Conservation (phyloP, 2,113 vertebrate species). For the Oryctolagus cuniculus region DNA sequence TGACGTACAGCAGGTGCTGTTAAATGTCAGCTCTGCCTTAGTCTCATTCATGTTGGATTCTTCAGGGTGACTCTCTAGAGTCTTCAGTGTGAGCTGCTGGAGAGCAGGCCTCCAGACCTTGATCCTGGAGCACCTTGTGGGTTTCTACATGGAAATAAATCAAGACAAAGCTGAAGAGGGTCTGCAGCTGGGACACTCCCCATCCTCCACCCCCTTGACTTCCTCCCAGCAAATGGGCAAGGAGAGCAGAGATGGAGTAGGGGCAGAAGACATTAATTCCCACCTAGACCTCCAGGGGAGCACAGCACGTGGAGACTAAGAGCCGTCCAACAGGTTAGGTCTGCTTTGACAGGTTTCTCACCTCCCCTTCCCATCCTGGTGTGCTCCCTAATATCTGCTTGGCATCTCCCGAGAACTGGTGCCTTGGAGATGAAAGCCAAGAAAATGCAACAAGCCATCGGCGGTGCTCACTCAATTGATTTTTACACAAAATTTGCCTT, state of each 20-base stretch:
- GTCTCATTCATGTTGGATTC: neutral
- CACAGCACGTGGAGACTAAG: neutral
- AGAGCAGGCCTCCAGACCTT: neutral
- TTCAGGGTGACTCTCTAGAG: neutral
- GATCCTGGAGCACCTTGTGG: neutral
- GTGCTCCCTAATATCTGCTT: constrained; percentile 79
- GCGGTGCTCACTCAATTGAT: constrained; percentile 88
- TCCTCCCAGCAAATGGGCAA: neutral
- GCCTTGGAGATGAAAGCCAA: constrained; percentile 87
- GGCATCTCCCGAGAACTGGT: constrained; percentile 77
- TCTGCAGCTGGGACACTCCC: neutral
- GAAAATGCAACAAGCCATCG: constrained; percentile 86
- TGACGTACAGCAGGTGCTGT: neutral
- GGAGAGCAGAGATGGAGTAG: neutral
- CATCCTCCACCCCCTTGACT: neutral
- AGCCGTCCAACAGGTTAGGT: neutral
- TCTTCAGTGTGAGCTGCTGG: neutral
- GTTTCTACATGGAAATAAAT: neutral
- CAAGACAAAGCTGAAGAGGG: neutral
- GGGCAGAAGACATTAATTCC: neutral
- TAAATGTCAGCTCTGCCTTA: neutral
- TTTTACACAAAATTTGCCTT: constrained; percentile 92
- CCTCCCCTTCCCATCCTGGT: neutral
- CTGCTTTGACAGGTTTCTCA: neutral
- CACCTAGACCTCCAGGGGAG: neutral